Conservation (phyloP, 1,140 invertebrate species). For the Daktulosphaira vitifoliae region DNA sequence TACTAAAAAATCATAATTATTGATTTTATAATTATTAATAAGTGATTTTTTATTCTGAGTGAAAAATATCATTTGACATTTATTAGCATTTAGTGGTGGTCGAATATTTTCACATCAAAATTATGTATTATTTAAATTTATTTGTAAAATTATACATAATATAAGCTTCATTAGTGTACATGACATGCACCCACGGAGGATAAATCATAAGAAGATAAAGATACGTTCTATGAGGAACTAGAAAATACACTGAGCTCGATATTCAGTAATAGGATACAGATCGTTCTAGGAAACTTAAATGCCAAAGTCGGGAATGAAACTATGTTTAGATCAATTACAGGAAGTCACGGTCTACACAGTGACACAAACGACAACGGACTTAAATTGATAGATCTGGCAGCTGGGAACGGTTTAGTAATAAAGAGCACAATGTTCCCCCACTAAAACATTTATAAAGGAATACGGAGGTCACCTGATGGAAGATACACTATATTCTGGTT, state of each 20-base stretch:
- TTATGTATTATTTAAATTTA: too few species aligned
- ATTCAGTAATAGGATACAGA: neutral
- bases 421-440: conserved; percentile 35
- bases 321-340: neutral
- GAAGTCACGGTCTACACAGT: neutral
- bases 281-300: neutral
- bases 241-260: too few species aligned
- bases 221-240: neutral
- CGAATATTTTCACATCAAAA: too few species aligned
- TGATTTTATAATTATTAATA: too few species aligned
- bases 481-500: conserved; percentile 37
- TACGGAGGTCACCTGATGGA: conserved; percentile 35
- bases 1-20: too few species aligned
- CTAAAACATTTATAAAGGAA: conserved; percentile 38
- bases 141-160: too few species aligned
- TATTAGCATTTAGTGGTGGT: too few species aligned
- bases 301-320: neutral
- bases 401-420: conserved; percentile 34
- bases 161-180: too few species aligned
- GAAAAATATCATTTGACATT: too few species aligned
- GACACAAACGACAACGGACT: neutral
- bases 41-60: too few species aligned
- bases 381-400: conserved; percentile 22
- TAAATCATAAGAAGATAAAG: neutral
- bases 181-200: too few species aligned